Percentiles rank a stretch among this genome's conserved stretches.
These are phyloP conservation scores for Triplophysa siluroides DNA, from an alignment of 2,113 vertebrate genomes.

Conservation along the genomic window DNA sequence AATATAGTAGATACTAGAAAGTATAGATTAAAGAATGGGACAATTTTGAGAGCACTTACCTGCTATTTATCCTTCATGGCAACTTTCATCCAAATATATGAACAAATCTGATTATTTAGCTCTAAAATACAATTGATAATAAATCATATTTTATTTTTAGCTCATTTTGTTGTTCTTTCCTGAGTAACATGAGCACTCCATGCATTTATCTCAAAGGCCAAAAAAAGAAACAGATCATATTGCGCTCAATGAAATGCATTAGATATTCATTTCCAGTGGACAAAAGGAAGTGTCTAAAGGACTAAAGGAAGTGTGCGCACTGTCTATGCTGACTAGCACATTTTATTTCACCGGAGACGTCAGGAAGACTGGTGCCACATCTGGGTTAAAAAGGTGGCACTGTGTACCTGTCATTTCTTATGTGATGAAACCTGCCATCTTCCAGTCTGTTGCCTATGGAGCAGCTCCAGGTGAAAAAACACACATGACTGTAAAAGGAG, in stretches of 20 bases:
- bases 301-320: background rate
- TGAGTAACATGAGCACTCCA: too few species aligned
- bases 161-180: background rate
- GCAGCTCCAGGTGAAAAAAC: background rate
- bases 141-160: constrained; percentile 38
- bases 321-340: constrained; percentile 1
- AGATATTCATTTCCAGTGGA: constrained; percentile 18
- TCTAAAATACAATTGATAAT: constrained; percentile 33
- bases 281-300: background rate
- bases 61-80: background rate
- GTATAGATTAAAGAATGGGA: background rate
- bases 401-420: background rate
- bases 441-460: too few species aligned
- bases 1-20: background rate
- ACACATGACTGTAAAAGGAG: constrained; percentile 31
- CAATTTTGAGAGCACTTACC: background rate
- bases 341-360: background rate
- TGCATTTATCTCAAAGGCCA: too few species aligned
- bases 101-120: background rate
- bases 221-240: constrained; percentile 1
- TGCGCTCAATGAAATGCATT: background rate
- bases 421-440: background rate
- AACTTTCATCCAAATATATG: background rate
- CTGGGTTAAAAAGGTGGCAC: background rate
- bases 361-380: background rate